These are phyloP conservation scores for Gryon sp. DNA, from an alignment of 1,140 invertebrate species.

Conservation along the genomic window DNA sequence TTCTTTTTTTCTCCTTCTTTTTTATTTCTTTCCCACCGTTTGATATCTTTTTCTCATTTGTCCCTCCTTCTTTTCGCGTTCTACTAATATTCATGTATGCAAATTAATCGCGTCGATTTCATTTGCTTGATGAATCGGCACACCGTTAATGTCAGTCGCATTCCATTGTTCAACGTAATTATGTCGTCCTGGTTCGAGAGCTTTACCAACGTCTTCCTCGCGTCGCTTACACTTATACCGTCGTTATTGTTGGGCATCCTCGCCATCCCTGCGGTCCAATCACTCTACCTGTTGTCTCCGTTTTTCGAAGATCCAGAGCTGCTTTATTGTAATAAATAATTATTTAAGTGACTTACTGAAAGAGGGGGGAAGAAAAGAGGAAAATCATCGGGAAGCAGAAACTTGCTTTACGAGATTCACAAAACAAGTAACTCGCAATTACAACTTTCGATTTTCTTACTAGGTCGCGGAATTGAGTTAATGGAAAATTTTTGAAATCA, in stretches of 20 bases:
- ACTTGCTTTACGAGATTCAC: no score
- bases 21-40: no score
- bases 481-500: no score
- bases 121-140: conserved; percentile 19
- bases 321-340: not conserved
- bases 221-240: conserved; percentile 72
- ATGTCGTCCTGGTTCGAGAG: conserved; percentile 67
- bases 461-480: no score
- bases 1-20: no score
- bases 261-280: conserved; percentile 70
- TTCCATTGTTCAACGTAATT: conserved; percentile 40
- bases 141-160: conserved; percentile 17
- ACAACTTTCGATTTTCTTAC: no score
- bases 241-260: conserved; percentile 71
- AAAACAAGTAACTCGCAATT: no score
- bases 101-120: conserved; percentile 37
- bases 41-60: no score
- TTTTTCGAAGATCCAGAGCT: conserved; percentile 66
- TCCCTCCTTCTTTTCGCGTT: conserved; percentile 1
- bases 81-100: conserved; percentile 44
- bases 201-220: conserved; percentile 64
- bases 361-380: no score
- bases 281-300: conserved; percentile 73
- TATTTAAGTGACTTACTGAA: no score
- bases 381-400: not conserved